Evolutionary conservation across 1,140 invertebrate genomes (phyloP).

Genomic region (Drosophila biarmipes): DNA sequence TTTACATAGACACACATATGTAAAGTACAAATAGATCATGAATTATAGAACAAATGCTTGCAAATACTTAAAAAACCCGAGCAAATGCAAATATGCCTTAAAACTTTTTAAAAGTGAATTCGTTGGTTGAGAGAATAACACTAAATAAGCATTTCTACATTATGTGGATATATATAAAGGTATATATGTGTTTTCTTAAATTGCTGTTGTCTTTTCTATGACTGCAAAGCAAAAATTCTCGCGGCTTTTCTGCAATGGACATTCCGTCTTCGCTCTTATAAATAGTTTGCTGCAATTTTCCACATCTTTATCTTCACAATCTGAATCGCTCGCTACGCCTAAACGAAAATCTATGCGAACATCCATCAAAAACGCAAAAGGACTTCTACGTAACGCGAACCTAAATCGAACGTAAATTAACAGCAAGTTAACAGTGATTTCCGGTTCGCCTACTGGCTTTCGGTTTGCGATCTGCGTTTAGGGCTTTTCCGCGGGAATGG

Average conservation of each 20-base stretch:
- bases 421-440: conserved; percentile 59
- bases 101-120: conserved; percentile 37
- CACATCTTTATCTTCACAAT: conserved; percentile 11
- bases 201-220: conserved; percentile 76
- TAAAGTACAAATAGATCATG: conserved; percentile 39
- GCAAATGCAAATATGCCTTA: conserved; percentile 43
- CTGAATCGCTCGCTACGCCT: conserved; percentile 26
- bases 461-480: conserved; percentile 11
- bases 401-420: conserved; percentile 57
- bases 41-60: conserved; percentile 44
- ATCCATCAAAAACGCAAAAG: conserved; percentile 51
- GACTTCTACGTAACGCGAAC: conserved; percentile 64
- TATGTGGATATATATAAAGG: conserved; percentile 27
- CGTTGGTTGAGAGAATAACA: conserved; percentile 44
- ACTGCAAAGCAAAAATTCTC: conserved; percentile 52
- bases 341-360: conserved; percentile 36
- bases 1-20: conserved; percentile 46
- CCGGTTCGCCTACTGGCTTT: conserved; percentile 23
- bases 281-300: conserved; percentile 35
- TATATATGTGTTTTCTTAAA: conserved; percentile 50
- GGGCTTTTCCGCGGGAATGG: conserved; percentile 17
- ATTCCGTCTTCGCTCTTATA: conserved; percentile 77
- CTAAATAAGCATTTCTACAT: conserved; percentile 42
- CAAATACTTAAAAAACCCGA: conserved; percentile 33
- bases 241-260: conserved; percentile 64